A percentile compares a stretch with the other conserved stretches of the same genome.
phyloP scores from a whole-genome alignment of 2,113 vertebrate species.

The Orthonyx spaldingii region DNA sequence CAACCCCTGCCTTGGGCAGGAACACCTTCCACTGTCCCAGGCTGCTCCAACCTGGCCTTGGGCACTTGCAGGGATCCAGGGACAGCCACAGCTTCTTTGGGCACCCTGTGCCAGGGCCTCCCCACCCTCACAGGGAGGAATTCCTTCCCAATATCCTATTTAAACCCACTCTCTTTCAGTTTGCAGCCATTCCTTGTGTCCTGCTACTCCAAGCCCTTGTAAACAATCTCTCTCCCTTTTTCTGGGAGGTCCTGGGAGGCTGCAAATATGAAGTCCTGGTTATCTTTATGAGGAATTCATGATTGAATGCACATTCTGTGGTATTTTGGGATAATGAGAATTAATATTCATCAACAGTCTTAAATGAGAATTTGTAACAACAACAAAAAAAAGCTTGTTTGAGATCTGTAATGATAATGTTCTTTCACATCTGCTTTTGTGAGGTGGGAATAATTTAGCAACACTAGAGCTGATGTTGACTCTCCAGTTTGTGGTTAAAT shows the following conservation, averaged over 20 bases:
- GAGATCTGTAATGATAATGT: background rate
- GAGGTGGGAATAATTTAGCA: background rate
- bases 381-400: background rate
- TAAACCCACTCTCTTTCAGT: accelerated
- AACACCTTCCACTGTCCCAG: background rate
- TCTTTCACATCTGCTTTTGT: conserved; percentile 26
- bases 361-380: background rate
- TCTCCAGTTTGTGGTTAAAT: background rate
- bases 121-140: accelerated
- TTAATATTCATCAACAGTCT: background rate
- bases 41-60: background rate
- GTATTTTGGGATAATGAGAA: background rate
- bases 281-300: background rate
- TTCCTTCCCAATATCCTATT: background rate
- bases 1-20: background rate
- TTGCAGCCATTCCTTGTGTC: background rate
- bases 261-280: background rate
- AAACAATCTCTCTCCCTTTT: background rate
- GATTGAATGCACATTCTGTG: background rate
- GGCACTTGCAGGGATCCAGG: background rate
- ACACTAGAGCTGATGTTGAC: background rate
- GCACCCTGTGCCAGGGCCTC: background rate
- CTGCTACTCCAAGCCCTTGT: background rate
- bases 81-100: background rate
- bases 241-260: background rate